These are phyloP conservation scores for Grallaria varia DNA, from an alignment of 2,113 vertebrate species.

Conservation along the genomic window DNA sequence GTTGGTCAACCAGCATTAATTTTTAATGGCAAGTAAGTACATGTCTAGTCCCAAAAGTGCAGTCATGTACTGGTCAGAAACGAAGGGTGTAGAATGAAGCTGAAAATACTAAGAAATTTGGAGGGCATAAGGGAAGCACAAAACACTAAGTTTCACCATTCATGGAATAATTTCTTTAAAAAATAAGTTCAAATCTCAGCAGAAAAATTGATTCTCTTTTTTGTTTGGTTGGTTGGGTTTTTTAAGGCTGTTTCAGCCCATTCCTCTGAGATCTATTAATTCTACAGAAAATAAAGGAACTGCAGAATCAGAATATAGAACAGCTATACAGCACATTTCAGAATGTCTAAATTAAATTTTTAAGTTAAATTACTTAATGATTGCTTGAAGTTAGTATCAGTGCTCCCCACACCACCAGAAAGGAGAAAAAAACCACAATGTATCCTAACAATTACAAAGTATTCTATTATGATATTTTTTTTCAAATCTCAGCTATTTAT, in stretches of 20 bases:
- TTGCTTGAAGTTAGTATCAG: neutral
- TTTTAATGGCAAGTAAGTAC: neutral
- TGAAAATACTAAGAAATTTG: neutral
- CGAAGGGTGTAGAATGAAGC: neutral
- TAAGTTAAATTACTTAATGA: neutral
- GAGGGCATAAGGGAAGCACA: neutral
- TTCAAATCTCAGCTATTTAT: neutral
- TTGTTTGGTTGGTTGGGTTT: neutral
- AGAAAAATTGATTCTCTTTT: neutral
- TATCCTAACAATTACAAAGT: neutral
- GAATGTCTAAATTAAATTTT: neutral
- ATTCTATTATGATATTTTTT: neutral
- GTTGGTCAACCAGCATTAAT: neutral
- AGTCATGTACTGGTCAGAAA: neutral
- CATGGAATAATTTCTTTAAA: neutral
- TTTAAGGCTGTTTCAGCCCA: neutral
- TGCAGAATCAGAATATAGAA: neutral
- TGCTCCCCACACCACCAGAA: neutral
- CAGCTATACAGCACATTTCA: neutral
- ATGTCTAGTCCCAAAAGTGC: neutral
- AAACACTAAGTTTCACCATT: neutral
- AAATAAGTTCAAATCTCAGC: neutral
- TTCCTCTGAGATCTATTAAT: neutral
- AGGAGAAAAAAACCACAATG: neutral
- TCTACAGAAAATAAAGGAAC: neutral